phyloP scores from a whole-genome alignment of 2,888 invertebrate species.

The Catocala fraxini region DNA sequence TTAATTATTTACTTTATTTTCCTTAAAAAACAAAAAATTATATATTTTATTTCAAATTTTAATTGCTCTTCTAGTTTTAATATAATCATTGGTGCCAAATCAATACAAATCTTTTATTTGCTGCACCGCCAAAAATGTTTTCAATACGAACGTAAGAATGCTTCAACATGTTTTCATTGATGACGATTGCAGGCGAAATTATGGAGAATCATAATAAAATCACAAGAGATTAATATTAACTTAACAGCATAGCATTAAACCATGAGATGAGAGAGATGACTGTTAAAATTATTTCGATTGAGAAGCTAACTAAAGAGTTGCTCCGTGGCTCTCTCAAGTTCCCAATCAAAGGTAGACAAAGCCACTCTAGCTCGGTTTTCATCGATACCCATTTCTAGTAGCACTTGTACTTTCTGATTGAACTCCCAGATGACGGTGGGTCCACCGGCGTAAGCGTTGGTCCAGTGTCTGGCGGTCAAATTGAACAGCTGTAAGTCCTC shows the following conservation, averaged over 20 bases:
- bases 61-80: too few relatives aligned
- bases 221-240: constrained; percentile 27
- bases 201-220: constrained; percentile 23
- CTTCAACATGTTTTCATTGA: constrained; percentile 16
- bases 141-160: constrained; percentile 7
- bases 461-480: constrained; percentile 98
- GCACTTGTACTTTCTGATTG: constrained; percentile 94
- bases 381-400: constrained; percentile 98
- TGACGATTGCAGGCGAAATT: constrained; percentile 21
- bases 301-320: constrained; percentile 74
- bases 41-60: too few relatives aligned
- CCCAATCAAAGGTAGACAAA: constrained; percentile 97
- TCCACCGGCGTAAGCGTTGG: constrained; percentile 97
- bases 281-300: constrained; percentile 22
- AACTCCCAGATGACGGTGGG: constrained; percentile 89
- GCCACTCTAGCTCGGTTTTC: constrained; percentile 96
- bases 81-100: too few relatives aligned
- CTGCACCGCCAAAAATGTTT: too few relatives aligned
- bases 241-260: constrained; percentile 34
- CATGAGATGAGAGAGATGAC: constrained; percentile 30
- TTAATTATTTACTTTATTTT: too few relatives aligned
- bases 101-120: too few relatives aligned
- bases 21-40: too few relatives aligned
- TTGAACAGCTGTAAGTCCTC: constrained; percentile 95
- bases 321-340: constrained; percentile 96